Base-by-base conservation (phyloP, 2,113 vertebrate genomes). In the Gallinago undulata region DNA sequence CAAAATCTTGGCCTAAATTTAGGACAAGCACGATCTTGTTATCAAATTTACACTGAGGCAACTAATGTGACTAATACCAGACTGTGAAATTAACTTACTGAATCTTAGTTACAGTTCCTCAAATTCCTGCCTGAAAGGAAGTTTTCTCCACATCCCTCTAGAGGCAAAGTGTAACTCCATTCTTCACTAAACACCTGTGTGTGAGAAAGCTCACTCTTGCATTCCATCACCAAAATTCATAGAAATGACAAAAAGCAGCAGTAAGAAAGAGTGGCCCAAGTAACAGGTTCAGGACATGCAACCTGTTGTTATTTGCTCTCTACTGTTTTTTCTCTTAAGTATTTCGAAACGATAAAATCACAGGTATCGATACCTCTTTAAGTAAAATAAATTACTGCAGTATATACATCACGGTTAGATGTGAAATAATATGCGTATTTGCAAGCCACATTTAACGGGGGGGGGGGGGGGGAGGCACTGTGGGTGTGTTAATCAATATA, bases 331-430 rank as follows among this genome's bases (percentile, higher is more conserved):
- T 2, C 7, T 3, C 0, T 25, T 2, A 68, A 51, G 19, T 33
- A 50, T 85, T 67, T 11, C 68, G 9, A 83, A 72, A 23, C 2
- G 13, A 8, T 35, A 8, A 0, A 33, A 69, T 14, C 10, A 14
- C 0, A 0, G 13, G 3, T 27, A 69, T 5, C 5, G 4, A 24
- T 21, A 70, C 3, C 8, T 31, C 43, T 67, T 47, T 7, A 53
- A 56, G 50, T 7, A 19, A 27, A 39, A 75, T 12, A 13, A 45
- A 23, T 48, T 24, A 17, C 0, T 30, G 11, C 13, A 30, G 17
- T 9, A 25, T 11, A 48, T 10, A 6, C 9, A 23, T 28, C 33
- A 51, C 3, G 0, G 27, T 15, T 37, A 45, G 16, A 41, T 16
- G 6, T 63, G 27, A 87, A 75, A 19, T 4, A 43, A 27, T 27